These are phyloP conservation scores for Gymnocephalus cernua DNA, from an alignment of 2,113 vertebrate genomes.

Conservation along the genomic window DNA sequence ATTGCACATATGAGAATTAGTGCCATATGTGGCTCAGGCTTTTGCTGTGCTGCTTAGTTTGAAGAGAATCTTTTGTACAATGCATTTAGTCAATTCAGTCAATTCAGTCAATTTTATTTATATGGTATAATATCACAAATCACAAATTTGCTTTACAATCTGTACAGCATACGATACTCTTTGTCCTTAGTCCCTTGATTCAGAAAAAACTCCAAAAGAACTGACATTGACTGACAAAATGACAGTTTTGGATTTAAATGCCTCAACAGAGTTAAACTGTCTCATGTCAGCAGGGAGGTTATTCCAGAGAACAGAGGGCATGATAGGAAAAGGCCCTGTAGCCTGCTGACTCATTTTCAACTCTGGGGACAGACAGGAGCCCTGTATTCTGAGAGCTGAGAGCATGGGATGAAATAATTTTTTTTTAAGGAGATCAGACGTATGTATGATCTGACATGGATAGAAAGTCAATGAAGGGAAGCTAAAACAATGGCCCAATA, in stretches of 20 bases:
- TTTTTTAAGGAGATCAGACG: not conserved
- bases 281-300: not conserved
- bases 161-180: not conserved
- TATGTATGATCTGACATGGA: not conserved
- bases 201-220: not conserved
- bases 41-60: conserved; percentile 21
- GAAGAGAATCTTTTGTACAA: conserved; percentile 1
- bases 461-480: not conserved
- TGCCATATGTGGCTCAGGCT: conserved; percentile 11
- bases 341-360: not conserved
- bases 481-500: too few relatives aligned
- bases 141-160: not conserved
- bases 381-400: not conserved
- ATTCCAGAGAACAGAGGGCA: not conserved
- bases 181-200: not conserved
- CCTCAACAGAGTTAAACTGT: not conserved
- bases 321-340: not conserved
- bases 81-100: not conserved
- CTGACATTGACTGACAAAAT: too few relatives aligned
- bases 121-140: not conserved
- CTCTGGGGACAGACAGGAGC: too few relatives aligned
- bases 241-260: not conserved
- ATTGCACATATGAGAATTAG: conserved; percentile 25
- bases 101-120: not conserved
- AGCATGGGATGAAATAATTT: not conserved